Base-by-base conservation (phyloP, 2,888 invertebrate species). In the Anthoptus insignis region DNA sequence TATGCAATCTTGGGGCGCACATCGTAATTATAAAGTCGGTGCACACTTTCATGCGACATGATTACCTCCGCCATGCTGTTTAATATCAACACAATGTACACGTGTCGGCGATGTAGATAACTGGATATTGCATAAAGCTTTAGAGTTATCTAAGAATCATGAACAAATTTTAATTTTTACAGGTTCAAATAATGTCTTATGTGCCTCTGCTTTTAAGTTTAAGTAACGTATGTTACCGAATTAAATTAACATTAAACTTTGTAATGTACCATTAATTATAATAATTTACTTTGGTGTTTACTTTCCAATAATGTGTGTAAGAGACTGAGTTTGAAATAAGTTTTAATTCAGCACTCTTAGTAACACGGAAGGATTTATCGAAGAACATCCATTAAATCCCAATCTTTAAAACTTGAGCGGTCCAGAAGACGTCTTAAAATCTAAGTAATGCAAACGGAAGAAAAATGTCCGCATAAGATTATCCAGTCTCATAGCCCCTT, bases 1-100 rank as follows among this genome's bases (percentile, higher is more conserved):
- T 73, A 77, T 74, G 76, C 76, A 76, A 83, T 80, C 79, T 78
- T 76, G 80, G 78, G 79, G 80, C 77, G 76, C 76, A 77, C 75
- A 71, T 76, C 72, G 77, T 82, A 81, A 76, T 77, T 75, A 77
- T 76, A 79, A 77, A 77, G 79, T 78, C 76, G 68, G 70, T 72
- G 72, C 66, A 67, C 66, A 67, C 71, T 72, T 70, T 75, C 80
- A 76, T 77, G 79, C 61, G 77, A 74, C 72, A 67, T 67, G 66
- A 72, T 69, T 67, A 67, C 65, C 60, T 50, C 54, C 64, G 68
- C 60, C 72, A 66, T 66, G 69, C 68, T 42, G 61, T 72, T 70
- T 65, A 69, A 69, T 70, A 65, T 64, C 56, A 71, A 47, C 67
- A 65, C 56, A 59, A 65, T 57, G 37, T 54, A 65, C 63, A 67